A percentile compares a stretch with the other conserved stretches of the same genome.
Evolutionary conservation across 2,797 vertebrate genomes (phyloP).

Genomic region (Oreochromis grahami): DNA sequence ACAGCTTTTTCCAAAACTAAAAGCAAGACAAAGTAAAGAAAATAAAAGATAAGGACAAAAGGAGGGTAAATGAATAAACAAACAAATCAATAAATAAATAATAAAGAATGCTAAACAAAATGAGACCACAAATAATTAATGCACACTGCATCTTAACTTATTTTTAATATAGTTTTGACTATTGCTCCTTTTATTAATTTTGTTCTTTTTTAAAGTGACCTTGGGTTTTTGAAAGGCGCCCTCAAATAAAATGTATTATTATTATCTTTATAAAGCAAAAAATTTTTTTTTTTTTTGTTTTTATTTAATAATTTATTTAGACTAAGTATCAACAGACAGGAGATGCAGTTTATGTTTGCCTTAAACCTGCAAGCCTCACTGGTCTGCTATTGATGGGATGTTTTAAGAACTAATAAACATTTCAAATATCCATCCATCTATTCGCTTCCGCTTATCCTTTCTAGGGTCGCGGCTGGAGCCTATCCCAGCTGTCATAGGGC

Average conservation of each 20-base stretch:
- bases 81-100: neutral
- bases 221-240: no score
- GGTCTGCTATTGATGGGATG: neutral
- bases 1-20: neutral
- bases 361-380: neutral
- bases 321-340: neutral
- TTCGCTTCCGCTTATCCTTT: no score
- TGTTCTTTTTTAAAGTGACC: no score
- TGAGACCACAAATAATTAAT: neutral
- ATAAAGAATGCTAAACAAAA: neutral
- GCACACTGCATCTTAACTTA: neutral
- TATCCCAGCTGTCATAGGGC: no score
- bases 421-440: no score
- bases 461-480: no score
- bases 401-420: neutral
- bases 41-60: neutral
- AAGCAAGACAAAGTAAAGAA: neutral
- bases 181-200: no score
- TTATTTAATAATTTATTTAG: neutral
- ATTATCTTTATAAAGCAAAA: neutral
- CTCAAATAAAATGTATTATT: no score
- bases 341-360: neutral
- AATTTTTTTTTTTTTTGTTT: fast-evolving
- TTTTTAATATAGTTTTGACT: no score
- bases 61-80: neutral